phyloP scores from a whole-genome alignment of 2,888 invertebrate species.

The Drosophila recens region DNA sequence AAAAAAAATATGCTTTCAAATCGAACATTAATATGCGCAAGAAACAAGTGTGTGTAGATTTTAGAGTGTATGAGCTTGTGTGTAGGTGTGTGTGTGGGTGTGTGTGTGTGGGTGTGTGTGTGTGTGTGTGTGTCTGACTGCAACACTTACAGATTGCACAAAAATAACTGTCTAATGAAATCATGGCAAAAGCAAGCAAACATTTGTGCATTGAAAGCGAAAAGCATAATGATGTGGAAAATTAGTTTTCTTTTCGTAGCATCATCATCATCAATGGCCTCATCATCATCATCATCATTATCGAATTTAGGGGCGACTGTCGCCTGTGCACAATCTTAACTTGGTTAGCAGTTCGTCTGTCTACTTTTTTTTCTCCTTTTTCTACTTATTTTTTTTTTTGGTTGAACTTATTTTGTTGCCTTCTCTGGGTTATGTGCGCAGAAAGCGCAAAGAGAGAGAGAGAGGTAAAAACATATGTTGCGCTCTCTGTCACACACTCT shows the following conservation, averaged over 20 bases:
- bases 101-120: conserved; percentile 4
- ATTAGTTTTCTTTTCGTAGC: conserved; percentile 64
- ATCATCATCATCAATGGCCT: conserved; percentile 5
- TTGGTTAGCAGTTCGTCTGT: conserved; percentile 47
- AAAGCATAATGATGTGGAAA: conserved; percentile 77
- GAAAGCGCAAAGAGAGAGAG: conserved; percentile 41
- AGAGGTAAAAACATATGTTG: conserved; percentile 11
- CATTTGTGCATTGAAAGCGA: conserved; percentile 56
- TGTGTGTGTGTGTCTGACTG: conserved; percentile 5
- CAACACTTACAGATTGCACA: conserved; percentile 38
- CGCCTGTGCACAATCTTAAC: conserved; percentile 50
- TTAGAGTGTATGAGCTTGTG: conserved; percentile 4
- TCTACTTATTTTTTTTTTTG: conserved; percentile 20
- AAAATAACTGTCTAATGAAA: conserved; percentile 21
- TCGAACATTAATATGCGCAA: conserved; percentile 24
- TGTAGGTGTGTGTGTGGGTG: background rate
- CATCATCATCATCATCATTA: conserved; percentile 10
- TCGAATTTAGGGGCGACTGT: conserved; percentile 28
- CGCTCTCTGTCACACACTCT: conserved; percentile 11
- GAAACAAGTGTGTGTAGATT: background rate
- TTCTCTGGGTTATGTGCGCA: conserved; percentile 80
- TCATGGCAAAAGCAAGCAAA: conserved; percentile 3
- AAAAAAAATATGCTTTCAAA: conserved; percentile 17
- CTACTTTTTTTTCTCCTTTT: conserved; percentile 29
- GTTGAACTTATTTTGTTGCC: conserved; percentile 67